These are phyloP conservation scores for Ophion costatus DNA, from an alignment of 2,888 invertebrate genomes.

Conservation along the genomic window DNA sequence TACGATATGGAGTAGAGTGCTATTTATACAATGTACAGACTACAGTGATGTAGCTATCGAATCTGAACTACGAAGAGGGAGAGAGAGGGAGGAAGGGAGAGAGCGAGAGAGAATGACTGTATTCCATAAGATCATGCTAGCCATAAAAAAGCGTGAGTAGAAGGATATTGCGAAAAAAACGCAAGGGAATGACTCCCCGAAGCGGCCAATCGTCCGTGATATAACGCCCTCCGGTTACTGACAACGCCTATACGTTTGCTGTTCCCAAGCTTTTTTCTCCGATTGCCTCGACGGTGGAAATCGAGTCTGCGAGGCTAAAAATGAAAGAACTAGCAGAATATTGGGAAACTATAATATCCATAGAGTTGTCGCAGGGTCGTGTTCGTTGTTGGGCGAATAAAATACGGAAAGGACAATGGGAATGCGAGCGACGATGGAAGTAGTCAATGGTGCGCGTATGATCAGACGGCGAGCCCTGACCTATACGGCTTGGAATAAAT, in stretches of 20 bases:
- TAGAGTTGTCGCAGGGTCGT: conserved; percentile 18
- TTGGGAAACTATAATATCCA: conserved; percentile 29
- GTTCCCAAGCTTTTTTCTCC: conserved; percentile 23
- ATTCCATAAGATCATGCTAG: conserved; percentile 46
- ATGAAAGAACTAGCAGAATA: conserved; percentile 23
- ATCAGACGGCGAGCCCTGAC: conserved; percentile 47
- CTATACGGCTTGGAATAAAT: conserved; percentile 35
- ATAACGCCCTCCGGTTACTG: conserved; percentile 63
- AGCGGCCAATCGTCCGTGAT: conserved; percentile 69
- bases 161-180: conserved; percentile 24
- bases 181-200: conserved; percentile 52
- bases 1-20: conserved; percentile 71
- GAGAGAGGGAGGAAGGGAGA: neutral
- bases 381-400: conserved; percentile 37
- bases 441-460: conserved; percentile 54
- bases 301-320: conserved; percentile 4
- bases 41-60: conserved; percentile 47
- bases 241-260: conserved; percentile 43
- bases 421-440: neutral
- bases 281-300: conserved; percentile 7
- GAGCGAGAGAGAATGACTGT: conserved; percentile 20
- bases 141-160: conserved; percentile 60
- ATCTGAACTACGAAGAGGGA: conserved; percentile 36
- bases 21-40: conserved; percentile 45
- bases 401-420: neutral